Base-by-base conservation (phyloP, 2,888 invertebrate genomes). In the Agrochola litura region DNA sequence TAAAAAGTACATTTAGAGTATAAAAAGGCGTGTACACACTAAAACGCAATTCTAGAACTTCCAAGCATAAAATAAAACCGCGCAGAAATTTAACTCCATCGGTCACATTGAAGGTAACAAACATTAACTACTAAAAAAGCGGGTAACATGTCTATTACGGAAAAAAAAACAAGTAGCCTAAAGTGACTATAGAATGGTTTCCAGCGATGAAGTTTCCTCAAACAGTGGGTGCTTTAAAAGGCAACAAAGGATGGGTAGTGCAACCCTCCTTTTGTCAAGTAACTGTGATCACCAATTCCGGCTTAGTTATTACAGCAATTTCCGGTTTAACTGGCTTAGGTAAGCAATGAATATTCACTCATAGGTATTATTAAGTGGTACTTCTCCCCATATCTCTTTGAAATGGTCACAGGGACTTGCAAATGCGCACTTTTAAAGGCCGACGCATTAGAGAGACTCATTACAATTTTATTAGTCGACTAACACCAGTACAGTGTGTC, bases 381-480 rank as follows among this genome's bases (percentile, higher is more conserved):
- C 37, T 78, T 78, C 82, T 78, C 43, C 2, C 12, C 6, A 30
- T 12, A 16, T 37, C 12, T 16, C 9, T 73, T 68, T 14, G 4
- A 19, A 6, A 25, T 30, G 8, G 19, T 19, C 14, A 54, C 60
- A 25, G 30, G 46, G 61, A 80, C 72, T 79, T 83, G 69, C 83
- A 83, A 85, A 83, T 77, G 83, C 74, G 70, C 73, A 85, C 69
- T 85, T 82, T 80, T 80, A 75, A 83, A 77, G 86, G 71, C 77
- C 76, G 41, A 19, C 73, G 76, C 83, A 77, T 81, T 77, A 79
- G 37, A 76, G 58, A 66, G 63, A 74, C 74, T 84, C 86, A 76
- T 86, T 77, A 75, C 84, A 82, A 83, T 83, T 85, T 85, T 85
- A 85, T 86, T 85, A 86, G 80, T 73, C 64, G 64, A 70, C 77